A percentile compares a stretch with the other conserved stretches of the same genome.
Conservation (phyloP, 2,797 vertebrate species). For the Rhabdophis nuchalis region DNA sequence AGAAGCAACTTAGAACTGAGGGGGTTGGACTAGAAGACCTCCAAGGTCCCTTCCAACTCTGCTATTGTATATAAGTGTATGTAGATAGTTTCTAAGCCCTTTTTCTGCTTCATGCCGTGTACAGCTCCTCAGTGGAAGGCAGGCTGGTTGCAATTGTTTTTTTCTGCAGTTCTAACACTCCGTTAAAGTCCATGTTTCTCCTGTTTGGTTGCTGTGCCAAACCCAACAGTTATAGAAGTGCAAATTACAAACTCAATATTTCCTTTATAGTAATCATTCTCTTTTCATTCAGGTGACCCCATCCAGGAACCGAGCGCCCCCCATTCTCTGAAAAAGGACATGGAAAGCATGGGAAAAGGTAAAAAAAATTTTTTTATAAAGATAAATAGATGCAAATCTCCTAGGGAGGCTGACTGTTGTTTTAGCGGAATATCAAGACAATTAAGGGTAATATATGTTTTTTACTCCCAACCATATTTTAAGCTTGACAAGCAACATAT, state of each 20-base stretch:
- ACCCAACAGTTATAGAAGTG: neutral
- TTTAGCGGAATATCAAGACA: conserved; percentile 70
- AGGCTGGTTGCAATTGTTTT: neutral
- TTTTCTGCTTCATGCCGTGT: neutral
- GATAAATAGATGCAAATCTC: conserved; percentile 23
- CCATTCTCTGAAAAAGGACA: conserved; percentile 89
- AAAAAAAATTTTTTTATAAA: conserved; percentile 51
- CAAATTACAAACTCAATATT: neutral
- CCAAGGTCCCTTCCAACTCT: too few species aligned
- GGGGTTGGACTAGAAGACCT: too few species aligned
- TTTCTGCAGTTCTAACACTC: neutral
- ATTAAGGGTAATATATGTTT: conserved; percentile 63
- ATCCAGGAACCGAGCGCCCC: conserved; percentile 82
- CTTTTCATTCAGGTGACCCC: conserved; percentile 79
- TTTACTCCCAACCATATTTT: conserved; percentile 76
- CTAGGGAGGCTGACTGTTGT: conserved; percentile 59
- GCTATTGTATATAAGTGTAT: too few species aligned
- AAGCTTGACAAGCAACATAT: conserved; percentile 80
- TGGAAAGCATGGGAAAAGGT: conserved; percentile 99
- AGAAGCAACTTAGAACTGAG: too few species aligned
- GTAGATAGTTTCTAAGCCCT: neutral
- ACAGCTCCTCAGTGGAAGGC: neutral
- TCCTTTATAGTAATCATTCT: neutral
- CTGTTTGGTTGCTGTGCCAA: neutral
- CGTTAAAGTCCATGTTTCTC: fast-evolving